Evolutionary conservation across 2,113 vertebrate genomes (phyloP).

Genomic region (Seriola rivoliana): DNA sequence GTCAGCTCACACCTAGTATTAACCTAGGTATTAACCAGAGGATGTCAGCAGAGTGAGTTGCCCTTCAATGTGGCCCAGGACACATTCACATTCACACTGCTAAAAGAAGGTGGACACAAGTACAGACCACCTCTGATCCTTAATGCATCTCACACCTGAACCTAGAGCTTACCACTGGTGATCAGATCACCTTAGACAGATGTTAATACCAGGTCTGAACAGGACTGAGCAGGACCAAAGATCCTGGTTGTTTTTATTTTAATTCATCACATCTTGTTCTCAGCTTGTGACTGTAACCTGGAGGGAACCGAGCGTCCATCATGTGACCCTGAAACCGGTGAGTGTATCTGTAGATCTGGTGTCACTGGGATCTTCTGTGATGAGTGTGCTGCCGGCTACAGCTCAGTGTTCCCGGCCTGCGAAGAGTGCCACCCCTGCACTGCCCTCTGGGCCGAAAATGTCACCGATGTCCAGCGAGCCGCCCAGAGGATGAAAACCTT

Average conservation of each 20-base stretch:
- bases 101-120: no score
- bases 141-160: no score
- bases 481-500: slow-evolving; percentile 75
- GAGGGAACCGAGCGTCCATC: slow-evolving; percentile 83
- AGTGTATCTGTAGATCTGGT: slow-evolving; percentile 84
- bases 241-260: accelerated
- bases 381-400: slow-evolving; percentile 78
- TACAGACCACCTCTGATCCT: no score
- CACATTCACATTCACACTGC: no score
- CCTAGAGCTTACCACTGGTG: no score
- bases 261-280: neutral
- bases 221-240: neutral
- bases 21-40: no score
- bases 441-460: slow-evolving; percentile 79
- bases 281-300: slow-evolving; percentile 88
- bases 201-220: no score
- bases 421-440: slow-evolving; percentile 87
- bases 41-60: no score
- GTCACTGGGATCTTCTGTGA: slow-evolving; percentile 86
- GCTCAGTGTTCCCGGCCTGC: slow-evolving; percentile 87
- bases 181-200: no score
- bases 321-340: slow-evolving; percentile 87
- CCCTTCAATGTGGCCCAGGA: no score
- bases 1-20: no score
- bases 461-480: slow-evolving; percentile 78